Conservation (phyloP, 2,888 invertebrate genomes). For the Amiota mariae region DNA sequence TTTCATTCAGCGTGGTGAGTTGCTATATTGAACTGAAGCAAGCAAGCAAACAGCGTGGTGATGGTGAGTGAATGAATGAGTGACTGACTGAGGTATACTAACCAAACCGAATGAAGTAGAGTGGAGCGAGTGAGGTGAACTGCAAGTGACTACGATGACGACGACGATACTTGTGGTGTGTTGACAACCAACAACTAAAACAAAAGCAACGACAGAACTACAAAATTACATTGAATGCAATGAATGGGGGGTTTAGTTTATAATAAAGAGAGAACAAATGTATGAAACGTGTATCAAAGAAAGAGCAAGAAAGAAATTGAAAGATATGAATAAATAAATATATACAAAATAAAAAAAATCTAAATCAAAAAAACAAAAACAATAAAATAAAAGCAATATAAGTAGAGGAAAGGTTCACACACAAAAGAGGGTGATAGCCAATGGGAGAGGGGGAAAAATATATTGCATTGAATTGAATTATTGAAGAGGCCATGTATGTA, state of each 20-base stretch:
- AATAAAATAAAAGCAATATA: no score
- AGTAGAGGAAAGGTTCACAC: no score
- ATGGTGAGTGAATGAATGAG: background rate
- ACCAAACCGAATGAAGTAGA: no score
- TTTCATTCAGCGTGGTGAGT: slow-evolving; percentile 3
- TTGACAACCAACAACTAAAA: slow-evolving; percentile 21
- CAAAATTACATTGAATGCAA: slow-evolving; percentile 7
- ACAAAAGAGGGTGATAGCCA: no score
- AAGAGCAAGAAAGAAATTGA: background rate
- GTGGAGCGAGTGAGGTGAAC: background rate
- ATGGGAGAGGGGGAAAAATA: no score
- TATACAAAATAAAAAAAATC: no score
- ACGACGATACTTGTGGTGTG: background rate
- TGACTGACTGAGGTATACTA: no score
- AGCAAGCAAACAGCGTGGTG: background rate
- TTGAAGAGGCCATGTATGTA: no score
- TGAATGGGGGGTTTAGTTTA: background rate
- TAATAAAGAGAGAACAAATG: background rate
- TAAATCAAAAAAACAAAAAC: no score
- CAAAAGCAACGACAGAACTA: slow-evolving; percentile 20
- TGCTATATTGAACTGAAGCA: background rate
- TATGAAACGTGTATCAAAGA: background rate
- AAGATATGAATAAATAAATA: slow-evolving; percentile 1
- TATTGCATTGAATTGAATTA: no score
- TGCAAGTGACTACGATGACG: background rate